Evolutionary conservation across 2,888 invertebrate species (phyloP), one percentile per base, ranked within the genome.

Genomic region (Crocallis elinguaria): DNA sequence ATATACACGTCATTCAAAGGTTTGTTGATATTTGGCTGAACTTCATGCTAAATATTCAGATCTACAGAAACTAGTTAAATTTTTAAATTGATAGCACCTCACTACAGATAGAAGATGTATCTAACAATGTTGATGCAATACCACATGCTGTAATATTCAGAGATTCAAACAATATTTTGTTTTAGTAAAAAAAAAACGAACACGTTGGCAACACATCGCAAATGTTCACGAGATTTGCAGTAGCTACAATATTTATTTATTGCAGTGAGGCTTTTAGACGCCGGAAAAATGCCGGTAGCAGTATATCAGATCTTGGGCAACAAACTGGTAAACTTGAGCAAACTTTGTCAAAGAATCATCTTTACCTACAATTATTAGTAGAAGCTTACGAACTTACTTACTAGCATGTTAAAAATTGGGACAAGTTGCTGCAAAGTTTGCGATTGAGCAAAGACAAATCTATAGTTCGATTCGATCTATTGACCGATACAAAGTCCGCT

Each of bases 1-100:
- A 87, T 84, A 84, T 80, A 84, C 70, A 79, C 63, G 71, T 74
- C 71, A 23, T 75, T 61, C 69, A 66, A 68, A 71, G 52, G 66
- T 32, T 13, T 9, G 38, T 51, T 23, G 51, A 16, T 58, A 54
- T 62, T 63, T 65, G 61, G 61, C 58, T 49, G 19, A 53, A 48
- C 27, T 39, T 43, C 46, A 44, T 17, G 17, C 17, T 33, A 16
- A 33, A 3, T 32, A 54, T 43, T 48, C 44, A 55, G 49, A 46
- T 59, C 39, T 55, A 51, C 43, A 16, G 14, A 21, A 48, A 49
- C 49, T 38, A 45, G 17, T 29, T 19, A 12, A 41, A 29, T 25
- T 36, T 19, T 29, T 19, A 38, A n/a, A n/a, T n/a, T n/a, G n/a
- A n/a, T n/a, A n/a, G 36, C 35, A 17, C 32, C 25, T 43, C 33